Evolutionary conservation across 2,888 invertebrate genomes (phyloP), one percentile per base, ranked within the genome.

Genomic region (Drosophila lutescens): DNA sequence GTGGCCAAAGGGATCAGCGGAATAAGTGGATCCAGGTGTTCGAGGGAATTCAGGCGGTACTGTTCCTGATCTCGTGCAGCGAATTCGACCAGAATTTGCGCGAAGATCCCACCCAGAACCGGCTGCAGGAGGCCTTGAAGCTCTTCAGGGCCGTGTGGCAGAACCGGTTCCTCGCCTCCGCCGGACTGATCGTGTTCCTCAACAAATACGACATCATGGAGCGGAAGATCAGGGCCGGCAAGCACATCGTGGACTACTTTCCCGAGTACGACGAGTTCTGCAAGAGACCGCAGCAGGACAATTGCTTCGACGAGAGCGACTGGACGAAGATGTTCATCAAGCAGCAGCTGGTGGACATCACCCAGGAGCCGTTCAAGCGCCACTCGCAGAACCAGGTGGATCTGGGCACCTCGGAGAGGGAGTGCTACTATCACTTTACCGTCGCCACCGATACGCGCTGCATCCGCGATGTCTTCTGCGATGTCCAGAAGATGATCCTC

Each of bases 21-120:
- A 95, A 95, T 79, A 96, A 96, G 91, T 97, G 97, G 97, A 96
- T 97, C 79, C 95, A 95, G 94, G 96, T 96, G 0, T 97, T 97
- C 86, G 96, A 96, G 90, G 96, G 96, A 3, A 96, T 96, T 77
- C 94, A 96, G 79, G 96, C 96, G 0, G 95, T 97, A 53, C 93
- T 97, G 90, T 97, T 97, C 90, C 91, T 97, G 65, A 96, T 96
- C 30, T 96, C 97, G 2, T 95, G 95, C 80, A 96, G 96, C 80
- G 96, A 96, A 91, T 97, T 96, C 89, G 97, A 97, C 91, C 95
- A 95, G 92, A 95, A 93, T 3, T 90, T 96, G 8, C 91, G 96
- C 7, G 97, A 97, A 86, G 96, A 96, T 86, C 89, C 93, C 53
- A 91, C 91, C 0, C 95, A 94, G 86, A 97, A 97, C 91, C 92